Conservation (phyloP, 2,797 vertebrate genomes). For the Dendrocincla tyrannina region DNA sequence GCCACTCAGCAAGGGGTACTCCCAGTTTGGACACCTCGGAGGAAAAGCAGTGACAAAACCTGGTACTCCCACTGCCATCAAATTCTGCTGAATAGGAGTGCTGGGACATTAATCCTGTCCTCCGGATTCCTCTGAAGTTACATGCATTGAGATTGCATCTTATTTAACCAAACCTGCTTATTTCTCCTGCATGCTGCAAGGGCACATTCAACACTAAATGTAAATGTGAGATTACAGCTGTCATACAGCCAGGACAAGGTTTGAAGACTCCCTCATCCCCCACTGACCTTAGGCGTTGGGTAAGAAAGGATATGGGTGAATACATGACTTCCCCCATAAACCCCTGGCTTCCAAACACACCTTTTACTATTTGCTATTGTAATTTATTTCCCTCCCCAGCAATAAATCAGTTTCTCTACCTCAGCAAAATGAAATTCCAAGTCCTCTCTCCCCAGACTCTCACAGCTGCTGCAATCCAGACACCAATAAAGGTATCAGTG, state of each 20-base stretch:
- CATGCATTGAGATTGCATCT: background rate
- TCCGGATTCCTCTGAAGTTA: conserved; percentile 6
- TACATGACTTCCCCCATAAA: background rate
- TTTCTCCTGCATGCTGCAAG: background rate
- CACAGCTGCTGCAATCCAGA: background rate
- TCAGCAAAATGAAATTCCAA: conserved; percentile 4
- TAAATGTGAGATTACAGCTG: conserved; percentile 27
- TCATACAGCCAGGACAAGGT: background rate
- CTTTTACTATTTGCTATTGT: background rate
- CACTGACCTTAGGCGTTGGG: background rate
- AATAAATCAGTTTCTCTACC: background rate
- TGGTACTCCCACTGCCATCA: background rate
- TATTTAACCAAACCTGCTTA: conserved; percentile 1
- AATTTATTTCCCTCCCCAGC: conserved; percentile 6
- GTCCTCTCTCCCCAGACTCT: background rate
- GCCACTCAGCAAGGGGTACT: background rate
- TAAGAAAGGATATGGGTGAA: background rate
- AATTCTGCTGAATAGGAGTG: background rate
- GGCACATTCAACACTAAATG: background rate
- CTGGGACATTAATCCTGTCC: conserved; percentile 25
- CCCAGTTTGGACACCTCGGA: background rate
- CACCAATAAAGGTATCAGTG: background rate
- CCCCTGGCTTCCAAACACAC: background rate
- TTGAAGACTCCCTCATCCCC: background rate
- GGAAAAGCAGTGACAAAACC: background rate